Percentiles rank a stretch among this genome's conserved stretches.
phyloP scores from a whole-genome alignment of 2,888 invertebrate genomes.

The Eumacrocentrus americanus region DNA sequence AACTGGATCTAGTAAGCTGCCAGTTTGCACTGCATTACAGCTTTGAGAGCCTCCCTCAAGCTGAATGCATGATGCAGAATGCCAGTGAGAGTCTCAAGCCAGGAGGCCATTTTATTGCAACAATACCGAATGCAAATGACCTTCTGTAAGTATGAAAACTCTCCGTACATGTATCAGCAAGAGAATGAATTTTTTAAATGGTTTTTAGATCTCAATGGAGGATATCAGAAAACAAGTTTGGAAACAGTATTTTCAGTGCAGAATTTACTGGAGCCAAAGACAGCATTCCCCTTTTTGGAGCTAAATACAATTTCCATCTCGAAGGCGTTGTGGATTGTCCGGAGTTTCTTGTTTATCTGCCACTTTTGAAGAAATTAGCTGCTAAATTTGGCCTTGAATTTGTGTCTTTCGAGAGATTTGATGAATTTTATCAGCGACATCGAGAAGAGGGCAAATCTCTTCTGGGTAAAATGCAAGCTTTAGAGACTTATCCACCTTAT shows the following conservation, averaged over 20 bases:
- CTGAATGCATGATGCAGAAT: slow-evolving; percentile 91
- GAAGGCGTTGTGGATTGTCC: slow-evolving; percentile 98
- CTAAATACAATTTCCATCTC: slow-evolving; percentile 92
- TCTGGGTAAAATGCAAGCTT: slow-evolving; percentile 77
- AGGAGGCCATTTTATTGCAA: slow-evolving; percentile 96
- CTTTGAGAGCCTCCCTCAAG: slow-evolving; percentile 88
- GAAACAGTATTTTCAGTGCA: slow-evolving; percentile 80
- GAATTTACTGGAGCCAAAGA: slow-evolving; percentile 72
- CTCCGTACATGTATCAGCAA: neutral
- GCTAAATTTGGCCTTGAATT: slow-evolving; percentile 75
- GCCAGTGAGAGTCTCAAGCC: slow-evolving; percentile 86
- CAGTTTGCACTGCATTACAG: slow-evolving; percentile 99
- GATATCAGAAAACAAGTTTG: slow-evolving; percentile 70
- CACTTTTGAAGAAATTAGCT: slow-evolving; percentile 77
- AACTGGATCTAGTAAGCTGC: slow-evolving; percentile 90
- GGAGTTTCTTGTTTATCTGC: slow-evolving; percentile 96
- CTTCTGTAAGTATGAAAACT: slow-evolving; percentile 70
- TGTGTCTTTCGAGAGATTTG: slow-evolving; percentile 74
- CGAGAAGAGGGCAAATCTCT: slow-evolving; percentile 67
- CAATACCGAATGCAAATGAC: slow-evolving; percentile 92
- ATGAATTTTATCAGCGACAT: slow-evolving; percentile 77
- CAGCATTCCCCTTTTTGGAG: slow-evolving; percentile 88
- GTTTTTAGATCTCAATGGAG: slow-evolving; percentile 65
- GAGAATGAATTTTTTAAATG: too few relatives aligned
- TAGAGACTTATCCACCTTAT: slow-evolving; percentile 80